phyloP scores from a whole-genome alignment of 2,888 invertebrate species.

The Dermolepida albohirtum region DNA sequence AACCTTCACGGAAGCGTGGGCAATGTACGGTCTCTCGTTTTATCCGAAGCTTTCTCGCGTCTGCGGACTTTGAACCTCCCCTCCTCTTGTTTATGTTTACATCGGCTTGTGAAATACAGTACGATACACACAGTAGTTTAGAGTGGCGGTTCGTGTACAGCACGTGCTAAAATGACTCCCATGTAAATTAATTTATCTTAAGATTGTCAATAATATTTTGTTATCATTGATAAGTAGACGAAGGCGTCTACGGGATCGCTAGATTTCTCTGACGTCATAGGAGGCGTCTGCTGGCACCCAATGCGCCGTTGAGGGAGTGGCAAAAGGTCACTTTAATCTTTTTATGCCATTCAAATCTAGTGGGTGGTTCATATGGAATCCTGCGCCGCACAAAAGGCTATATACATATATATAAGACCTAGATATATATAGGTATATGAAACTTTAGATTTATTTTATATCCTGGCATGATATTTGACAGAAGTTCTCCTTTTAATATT shows the following conservation, averaged over 20 bases:
- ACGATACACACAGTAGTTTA: slow-evolving; percentile 33
- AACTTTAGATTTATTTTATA: slow-evolving; percentile 14
- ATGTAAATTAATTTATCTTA: slow-evolving; percentile 29
- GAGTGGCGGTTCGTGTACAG: not conserved
- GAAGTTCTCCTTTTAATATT: too few species aligned
- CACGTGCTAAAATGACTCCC: not conserved
- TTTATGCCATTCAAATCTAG: slow-evolving; percentile 66
- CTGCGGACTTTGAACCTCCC: slow-evolving; percentile 50
- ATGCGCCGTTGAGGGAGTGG: slow-evolving; percentile 65
- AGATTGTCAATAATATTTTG: slow-evolving; percentile 31
- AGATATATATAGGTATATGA: slow-evolving; percentile 11
- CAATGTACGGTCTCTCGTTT: slow-evolving; percentile 13
- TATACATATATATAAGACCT: slow-evolving; percentile 32
- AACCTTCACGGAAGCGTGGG: slow-evolving; percentile 5
- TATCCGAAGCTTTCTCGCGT: slow-evolving; percentile 32
- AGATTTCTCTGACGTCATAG: slow-evolving; percentile 63
- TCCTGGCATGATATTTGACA: too few species aligned
- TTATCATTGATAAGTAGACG: slow-evolving; percentile 53
- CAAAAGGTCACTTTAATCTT: slow-evolving; percentile 66
- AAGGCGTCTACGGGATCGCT: slow-evolving; percentile 62
- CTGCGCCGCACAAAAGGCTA: slow-evolving; percentile 59
- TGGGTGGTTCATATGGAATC: slow-evolving; percentile 63
- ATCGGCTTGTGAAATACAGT: slow-evolving; percentile 58
- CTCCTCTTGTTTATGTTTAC: slow-evolving; percentile 65
- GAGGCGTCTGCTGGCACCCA: slow-evolving; percentile 64